phyloP scores from a whole-genome alignment of 2,797 vertebrate genomes.

The Salmo trutta region DNA sequence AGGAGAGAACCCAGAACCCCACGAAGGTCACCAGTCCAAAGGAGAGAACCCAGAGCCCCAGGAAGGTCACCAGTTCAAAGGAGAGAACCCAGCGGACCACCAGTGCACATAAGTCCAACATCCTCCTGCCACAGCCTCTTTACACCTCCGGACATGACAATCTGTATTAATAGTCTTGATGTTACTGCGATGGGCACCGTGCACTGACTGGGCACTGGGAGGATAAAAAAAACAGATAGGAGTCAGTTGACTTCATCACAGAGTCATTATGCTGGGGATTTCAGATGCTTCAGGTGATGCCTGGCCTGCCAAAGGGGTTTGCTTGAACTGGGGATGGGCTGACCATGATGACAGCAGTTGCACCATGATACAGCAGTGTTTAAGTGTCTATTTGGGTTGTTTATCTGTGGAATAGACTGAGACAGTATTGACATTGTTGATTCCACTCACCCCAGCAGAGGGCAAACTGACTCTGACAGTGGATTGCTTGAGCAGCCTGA shows the following conservation, averaged over 20 bases:
- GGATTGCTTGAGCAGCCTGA: slow-evolving; percentile 23
- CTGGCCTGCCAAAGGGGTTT: background rate
- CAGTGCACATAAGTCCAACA: too few relatives aligned
- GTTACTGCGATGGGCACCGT: slow-evolving; percentile 28
- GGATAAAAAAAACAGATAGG: background rate
- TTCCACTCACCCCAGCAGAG: slow-evolving; percentile 17
- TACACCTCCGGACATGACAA: too few relatives aligned
- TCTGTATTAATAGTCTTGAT: slow-evolving; percentile 59
- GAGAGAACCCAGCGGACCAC: too few relatives aligned
- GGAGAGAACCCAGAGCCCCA: too few relatives aligned
- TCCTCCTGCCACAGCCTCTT: too few relatives aligned
- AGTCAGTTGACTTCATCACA: slow-evolving; percentile 22
- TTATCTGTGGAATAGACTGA: background rate
- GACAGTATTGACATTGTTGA: slow-evolving; percentile 7
- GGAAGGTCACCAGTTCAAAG: too few relatives aligned
- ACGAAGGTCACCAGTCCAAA: too few relatives aligned
- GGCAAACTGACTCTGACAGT: slow-evolving; percentile 13
- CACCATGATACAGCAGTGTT: background rate
- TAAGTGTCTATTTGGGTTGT: background rate
- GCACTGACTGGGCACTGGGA: slow-evolving; percentile 12
- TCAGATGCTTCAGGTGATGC: slow-evolving; percentile 17
- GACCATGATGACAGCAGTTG: background rate
- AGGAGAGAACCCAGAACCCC: too few relatives aligned
- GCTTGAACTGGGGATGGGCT: background rate
- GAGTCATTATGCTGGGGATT: slow-evolving; percentile 29